Evolutionary conservation across 2,113 vertebrate genomes (phyloP).

Genomic region (Aegotheles bennettii): DNA sequence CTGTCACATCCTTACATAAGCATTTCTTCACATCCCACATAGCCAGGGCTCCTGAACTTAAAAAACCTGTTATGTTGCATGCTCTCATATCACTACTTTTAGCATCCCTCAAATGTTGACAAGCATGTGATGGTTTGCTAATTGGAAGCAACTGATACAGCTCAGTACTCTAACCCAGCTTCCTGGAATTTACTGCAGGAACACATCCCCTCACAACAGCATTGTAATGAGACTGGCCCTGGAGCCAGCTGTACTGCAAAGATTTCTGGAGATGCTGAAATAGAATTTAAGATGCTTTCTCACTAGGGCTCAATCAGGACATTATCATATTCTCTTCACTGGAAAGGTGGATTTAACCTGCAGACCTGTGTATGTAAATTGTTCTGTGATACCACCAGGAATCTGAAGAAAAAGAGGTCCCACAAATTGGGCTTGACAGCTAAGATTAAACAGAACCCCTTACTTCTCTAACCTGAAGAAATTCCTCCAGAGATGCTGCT

Average conservation of each 20-base stretch:
- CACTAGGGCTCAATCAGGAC: background rate
- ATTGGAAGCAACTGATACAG: background rate
- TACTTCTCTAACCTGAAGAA: background rate
- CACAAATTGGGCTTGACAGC: background rate
- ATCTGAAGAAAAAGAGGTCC: background rate
- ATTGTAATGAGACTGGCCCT: background rate
- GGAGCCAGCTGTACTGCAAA: background rate
- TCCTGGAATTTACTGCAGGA: background rate
- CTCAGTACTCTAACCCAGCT: background rate
- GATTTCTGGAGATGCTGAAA: background rate
- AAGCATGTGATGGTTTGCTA: slow-evolving; percentile 34
- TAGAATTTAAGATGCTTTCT: background rate
- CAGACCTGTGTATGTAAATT: background rate
- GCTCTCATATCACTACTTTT: slow-evolving; percentile 8
- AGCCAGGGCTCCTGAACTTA: slow-evolving; percentile 24
- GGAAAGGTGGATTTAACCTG: background rate
- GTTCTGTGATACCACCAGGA: background rate
- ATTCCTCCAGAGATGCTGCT: background rate
- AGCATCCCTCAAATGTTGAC: slow-evolving; percentile 15
- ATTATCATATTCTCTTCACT: background rate
- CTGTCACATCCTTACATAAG: slow-evolving; percentile 42
- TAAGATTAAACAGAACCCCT: background rate
- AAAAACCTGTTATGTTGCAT: background rate
- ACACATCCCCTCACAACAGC: background rate
- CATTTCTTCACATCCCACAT: slow-evolving; percentile 48